Percentiles rank a stretch among this genome's conserved stretches.
Conservation (phyloP, 2,888 invertebrate genomes). For the Vesta saturnalis region DNA sequence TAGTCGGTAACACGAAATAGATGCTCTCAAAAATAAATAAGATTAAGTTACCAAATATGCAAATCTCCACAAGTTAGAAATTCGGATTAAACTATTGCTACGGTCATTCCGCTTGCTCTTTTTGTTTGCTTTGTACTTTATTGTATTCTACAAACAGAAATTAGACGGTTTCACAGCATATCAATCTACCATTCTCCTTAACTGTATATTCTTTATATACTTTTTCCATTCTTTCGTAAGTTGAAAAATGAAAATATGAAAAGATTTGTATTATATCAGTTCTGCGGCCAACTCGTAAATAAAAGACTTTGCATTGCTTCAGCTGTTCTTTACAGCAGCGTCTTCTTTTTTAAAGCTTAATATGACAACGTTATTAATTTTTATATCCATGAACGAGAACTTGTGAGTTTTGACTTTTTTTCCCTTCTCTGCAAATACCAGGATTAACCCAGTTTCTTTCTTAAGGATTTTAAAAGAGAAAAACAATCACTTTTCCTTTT, state of each 20-base stretch:
- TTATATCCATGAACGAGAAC: neutral
- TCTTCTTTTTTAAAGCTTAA: neutral
- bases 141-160: conserved; percentile 7
- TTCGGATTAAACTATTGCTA: no score
- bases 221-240: conserved; percentile 45
- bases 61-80: no score
- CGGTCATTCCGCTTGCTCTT: no score
- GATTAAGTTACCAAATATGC: no score
- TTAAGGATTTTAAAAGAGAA: neutral
- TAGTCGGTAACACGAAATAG: no score
- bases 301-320: conserved; percentile 18
- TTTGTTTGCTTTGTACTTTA: conserved; percentile 6
- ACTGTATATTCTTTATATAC: conserved; percentile 11
- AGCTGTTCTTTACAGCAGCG: neutral
- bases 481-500: conserved; percentile 28
- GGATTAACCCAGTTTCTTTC: neutral
- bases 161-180: neutral
- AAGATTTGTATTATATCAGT: conserved; percentile 47
- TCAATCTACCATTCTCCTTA: neutral
- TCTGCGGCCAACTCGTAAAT: conserved; percentile 43
- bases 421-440: neutral
- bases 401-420: neutral
- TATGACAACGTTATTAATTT: conserved; percentile 2
- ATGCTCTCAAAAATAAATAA: no score
- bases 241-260: conserved; percentile 53